These are phyloP conservation scores for Teleopsis dalmanni DNA, from an alignment of 1,140 invertebrate species.

Conservation along the genomic window DNA sequence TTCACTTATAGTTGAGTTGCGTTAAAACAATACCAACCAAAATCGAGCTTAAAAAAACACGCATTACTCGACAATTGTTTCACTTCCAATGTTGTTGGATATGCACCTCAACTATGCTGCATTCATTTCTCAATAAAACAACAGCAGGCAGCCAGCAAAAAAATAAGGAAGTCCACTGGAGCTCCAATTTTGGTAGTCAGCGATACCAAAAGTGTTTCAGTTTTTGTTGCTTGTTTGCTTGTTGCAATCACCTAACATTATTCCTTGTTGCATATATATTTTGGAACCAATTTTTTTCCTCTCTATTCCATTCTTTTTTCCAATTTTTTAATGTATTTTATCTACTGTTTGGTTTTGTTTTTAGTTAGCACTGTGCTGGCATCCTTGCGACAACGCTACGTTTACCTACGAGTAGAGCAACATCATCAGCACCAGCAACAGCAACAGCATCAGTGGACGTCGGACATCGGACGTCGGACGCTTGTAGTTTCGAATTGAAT, in stretches of 20 bases:
- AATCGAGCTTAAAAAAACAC: too few relatives aligned
- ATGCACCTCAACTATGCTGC: too few relatives aligned
- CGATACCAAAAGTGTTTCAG: not conserved
- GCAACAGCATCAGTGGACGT: too few relatives aligned
- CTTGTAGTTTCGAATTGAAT: slow-evolving; percentile 10
- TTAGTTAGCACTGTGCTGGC: not conserved
- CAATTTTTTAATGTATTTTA: not conserved
- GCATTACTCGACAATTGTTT: too few relatives aligned
- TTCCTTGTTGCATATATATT: not conserved
- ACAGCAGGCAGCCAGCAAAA: not conserved
- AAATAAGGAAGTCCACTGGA: not conserved
- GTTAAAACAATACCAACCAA: too few relatives aligned
- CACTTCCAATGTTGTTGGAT: too few relatives aligned
- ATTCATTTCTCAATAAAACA: not conserved
- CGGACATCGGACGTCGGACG: too few relatives aligned
- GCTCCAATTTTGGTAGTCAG: slow-evolving; percentile 2
- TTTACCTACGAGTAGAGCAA: too few relatives aligned
- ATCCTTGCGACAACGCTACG: slow-evolving; percentile 2
- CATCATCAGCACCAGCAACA: too few relatives aligned
- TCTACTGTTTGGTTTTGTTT: not conserved
- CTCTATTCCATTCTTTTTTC: not conserved
- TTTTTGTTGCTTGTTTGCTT: not conserved
- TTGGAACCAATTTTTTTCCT: not conserved
- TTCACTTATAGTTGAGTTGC: too few relatives aligned
- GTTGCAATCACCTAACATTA: not conserved